Evolutionary conservation across 1,140 invertebrate species (phyloP), one percentile per base, ranked within the genome.

Genomic region (Drepana arcuata): DNA sequence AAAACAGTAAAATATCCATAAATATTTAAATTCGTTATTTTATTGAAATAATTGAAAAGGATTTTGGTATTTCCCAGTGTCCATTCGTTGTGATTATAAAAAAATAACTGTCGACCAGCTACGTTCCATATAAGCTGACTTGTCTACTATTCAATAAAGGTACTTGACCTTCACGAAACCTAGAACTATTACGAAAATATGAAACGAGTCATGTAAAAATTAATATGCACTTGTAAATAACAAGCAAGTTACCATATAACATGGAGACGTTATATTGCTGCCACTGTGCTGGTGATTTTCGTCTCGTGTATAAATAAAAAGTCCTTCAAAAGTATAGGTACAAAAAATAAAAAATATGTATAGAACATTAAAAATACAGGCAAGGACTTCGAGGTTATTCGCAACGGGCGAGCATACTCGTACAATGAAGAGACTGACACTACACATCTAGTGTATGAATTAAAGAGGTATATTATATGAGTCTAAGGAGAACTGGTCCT

Each of bases 101-200:
- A n/a, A n/a, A n/a, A n/a, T n/a, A n/a, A n/a, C n/a, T n/a, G n/a
- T n/a, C n/a, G n/a, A n/a, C n/a, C n/a, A n/a, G n/a, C n/a, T n/a
- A n/a, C n/a, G n/a, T n/a, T 11, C 24, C 24, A n/a, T 10, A 25
- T 25, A n/a, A 10, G 11, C 9, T 25, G 24, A 9, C 3, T 10
- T 11, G 9, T 34, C 9, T 7, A 34, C 16, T 18, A 14, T 18
- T 11, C 9, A 9, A 16, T 16, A 11, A 24, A n/a, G n/a, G n/a
- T 28, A 18, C 34, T 36, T 36, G 34, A 36, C 34, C 16, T 36
- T 36, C 29, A n/a, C 14, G 2, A 6, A 32, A 32, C 11, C 6
- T 32, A 1, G 30, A 32, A 2, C 10, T 2, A 32, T 32, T 32
- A 14, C 30, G 14, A 32, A 5, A 16, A 16, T 16, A 16, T 10